Base-by-base conservation (phyloP, 2,888 invertebrate species). In the Cantharis flavilabris region DNA sequence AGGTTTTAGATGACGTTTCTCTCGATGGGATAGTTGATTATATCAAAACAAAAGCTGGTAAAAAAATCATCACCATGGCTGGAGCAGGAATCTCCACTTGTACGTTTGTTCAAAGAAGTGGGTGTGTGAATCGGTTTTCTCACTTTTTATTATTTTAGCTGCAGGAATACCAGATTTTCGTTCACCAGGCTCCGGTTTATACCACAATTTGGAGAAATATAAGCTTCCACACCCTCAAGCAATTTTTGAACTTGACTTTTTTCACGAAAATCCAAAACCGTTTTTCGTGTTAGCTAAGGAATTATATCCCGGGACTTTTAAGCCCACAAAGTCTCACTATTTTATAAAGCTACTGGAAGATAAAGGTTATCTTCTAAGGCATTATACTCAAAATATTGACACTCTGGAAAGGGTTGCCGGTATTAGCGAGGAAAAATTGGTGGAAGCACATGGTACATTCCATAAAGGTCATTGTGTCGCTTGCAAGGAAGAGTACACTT, bases 31-130 rank as follows among this genome's bases (percentile, higher is more conserved):
- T 98, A 72, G 93, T 93, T 0, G 91, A 94, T 73, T 96, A 95
- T 88, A 96, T 98, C 81, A 92, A 94, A 82, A 92, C 91, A 77
- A 92, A 92, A 63, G 92, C 93, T 80, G 95, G 96, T 85, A 93
- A 93, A 86, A 97, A 96, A 83, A 93, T 98, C 75, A 94, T 98
- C 76, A 97, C 97, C 0, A 93, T 99, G 93, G 95, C 97, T 78
- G 98, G 98, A 78, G 98, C 98, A 82, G 98, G 98, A 71, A 97
- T 99, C 85, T 98, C 98, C 2, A 99, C 98, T 69, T 95, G 97
- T 97, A 91, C 92, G 93, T 90, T 67, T 67, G 0, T 16, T 10
- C 13, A 49, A 62, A 18, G 9, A 63, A 49, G 2, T 49, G n/a
- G 49, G n/a, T 49, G 49, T n/a, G 49, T n/a, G 2, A 7, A 49